Percentiles rank a stretch among this genome's conserved stretches.
phyloP scores from a whole-genome alignment of 2,797 vertebrate genomes.

The Rhincodon typus region DNA sequence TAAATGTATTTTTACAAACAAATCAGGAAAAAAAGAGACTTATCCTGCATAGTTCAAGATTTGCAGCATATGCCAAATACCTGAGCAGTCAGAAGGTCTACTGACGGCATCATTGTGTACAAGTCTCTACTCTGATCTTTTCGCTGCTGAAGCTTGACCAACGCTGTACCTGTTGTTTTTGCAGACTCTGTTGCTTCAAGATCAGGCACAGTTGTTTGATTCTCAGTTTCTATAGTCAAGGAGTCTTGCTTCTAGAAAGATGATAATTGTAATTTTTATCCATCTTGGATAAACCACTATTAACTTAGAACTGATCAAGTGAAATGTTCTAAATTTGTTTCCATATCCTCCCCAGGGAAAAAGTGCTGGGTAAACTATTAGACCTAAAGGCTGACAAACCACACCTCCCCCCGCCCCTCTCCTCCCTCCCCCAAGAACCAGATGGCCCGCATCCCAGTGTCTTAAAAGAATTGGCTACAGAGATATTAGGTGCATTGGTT shows the following conservation, averaged over 20 bases:
- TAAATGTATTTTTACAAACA: background rate
- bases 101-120: constrained; percentile 74
- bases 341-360: too few species aligned
- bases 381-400: too few species aligned
- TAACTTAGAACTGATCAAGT: background rate
- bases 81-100: constrained; percentile 93
- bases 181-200: constrained; percentile 33
- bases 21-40: background rate
- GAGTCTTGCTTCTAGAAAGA: constrained; percentile 47
- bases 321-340: background rate
- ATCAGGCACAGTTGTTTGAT: constrained; percentile 40
- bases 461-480: too few species aligned
- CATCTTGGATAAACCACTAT: background rate
- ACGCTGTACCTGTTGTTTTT: constrained; percentile 49
- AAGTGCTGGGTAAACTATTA: too few species aligned
- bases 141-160: constrained; percentile 53
- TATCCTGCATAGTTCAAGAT: too few species aligned
- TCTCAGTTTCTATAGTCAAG: constrained; percentile 47
- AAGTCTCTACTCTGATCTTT: constrained; percentile 66
- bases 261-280: background rate
- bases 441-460: too few species aligned
- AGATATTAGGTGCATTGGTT: too few species aligned
- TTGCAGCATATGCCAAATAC: constrained; percentile 50
- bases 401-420: too few species aligned
- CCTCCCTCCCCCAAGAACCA: too few species aligned